A percentile compares a stretch with the other conserved stretches of the same genome.
These are phyloP conservation scores for Panthera uncia DNA, from an alignment of 2,113 vertebrate species.

Conservation along the genomic window DNA sequence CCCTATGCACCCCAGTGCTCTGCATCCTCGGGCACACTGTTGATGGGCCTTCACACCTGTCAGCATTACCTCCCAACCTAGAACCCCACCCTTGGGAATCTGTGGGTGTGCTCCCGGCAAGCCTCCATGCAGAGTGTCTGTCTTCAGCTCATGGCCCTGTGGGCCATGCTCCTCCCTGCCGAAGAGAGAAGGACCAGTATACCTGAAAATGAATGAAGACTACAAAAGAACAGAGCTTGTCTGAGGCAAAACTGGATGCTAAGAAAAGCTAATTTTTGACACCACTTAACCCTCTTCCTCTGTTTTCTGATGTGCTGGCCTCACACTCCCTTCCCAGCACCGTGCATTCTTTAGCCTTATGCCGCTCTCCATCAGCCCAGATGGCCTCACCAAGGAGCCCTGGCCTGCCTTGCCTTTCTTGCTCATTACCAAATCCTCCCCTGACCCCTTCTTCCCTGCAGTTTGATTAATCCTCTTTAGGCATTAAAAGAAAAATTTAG, in stretches of 20 bases:
- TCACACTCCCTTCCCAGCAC: background rate
- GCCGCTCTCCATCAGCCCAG: background rate
- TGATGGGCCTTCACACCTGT: rapidly evolving
- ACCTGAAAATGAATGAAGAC: background rate
- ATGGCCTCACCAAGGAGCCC: no score
- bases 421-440: background rate
- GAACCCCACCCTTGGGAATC: background rate
- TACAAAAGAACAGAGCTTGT: background rate
- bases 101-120: background rate
- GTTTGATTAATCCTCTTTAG: background rate
- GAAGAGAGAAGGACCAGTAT: background rate
- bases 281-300: background rate
- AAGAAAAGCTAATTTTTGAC: background rate
- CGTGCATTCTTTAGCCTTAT: rapidly evolving
- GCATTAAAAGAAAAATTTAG: background rate
- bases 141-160: no score
- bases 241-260: no score
- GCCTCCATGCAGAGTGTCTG: background rate
- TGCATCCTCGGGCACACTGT: background rate
- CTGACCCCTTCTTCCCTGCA: no score
- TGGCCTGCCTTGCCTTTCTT: background rate
- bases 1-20: rapidly evolving
- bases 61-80: background rate
- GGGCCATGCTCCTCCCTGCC: background rate
- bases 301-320: background rate